phyloP scores from a whole-genome alignment of 2,797 vertebrate species.

The Falco naumanni region DNA sequence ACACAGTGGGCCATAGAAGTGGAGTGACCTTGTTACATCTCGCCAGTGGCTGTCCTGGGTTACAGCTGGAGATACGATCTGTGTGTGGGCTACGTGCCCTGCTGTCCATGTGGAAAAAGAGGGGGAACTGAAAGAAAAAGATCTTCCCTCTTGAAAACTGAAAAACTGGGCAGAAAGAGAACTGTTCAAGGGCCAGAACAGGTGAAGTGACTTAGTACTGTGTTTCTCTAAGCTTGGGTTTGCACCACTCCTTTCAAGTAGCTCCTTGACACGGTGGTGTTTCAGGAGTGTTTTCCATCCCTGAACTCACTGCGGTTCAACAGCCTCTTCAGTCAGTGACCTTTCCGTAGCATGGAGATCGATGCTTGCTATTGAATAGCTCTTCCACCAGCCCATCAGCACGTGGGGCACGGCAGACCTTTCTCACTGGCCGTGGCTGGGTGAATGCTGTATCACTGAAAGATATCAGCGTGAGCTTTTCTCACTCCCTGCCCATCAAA shows the following conservation, averaged over 20 bases:
- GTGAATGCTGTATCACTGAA: not conserved
- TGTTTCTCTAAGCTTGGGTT: not conserved
- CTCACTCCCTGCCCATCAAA: not conserved
- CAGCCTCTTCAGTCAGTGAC: slow-evolving; percentile 9
- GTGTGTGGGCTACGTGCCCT: not conserved
- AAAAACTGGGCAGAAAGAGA: not conserved
- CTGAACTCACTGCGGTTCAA: not conserved
- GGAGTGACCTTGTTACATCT: not conserved
- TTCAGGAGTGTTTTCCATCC: not conserved
- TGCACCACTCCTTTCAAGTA: not conserved
- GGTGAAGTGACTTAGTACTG: not conserved
- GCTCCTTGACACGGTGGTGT: not conserved
- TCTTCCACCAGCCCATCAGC: slow-evolving; percentile 25
- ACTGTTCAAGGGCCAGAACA: not conserved
- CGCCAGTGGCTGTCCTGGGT: not conserved
- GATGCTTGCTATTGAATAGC: slow-evolving; percentile 16
- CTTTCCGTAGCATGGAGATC: slow-evolving; percentile 16
- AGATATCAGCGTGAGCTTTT: not conserved
- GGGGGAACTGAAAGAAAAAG: not conserved
- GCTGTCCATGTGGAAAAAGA: not conserved
- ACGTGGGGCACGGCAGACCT: not conserved
- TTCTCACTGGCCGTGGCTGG: not conserved
- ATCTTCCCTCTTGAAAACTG: not conserved
- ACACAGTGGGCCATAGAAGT: slow-evolving; percentile 14
- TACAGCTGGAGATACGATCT: not conserved